Conservation (phyloP, 2,888 invertebrate species). For the Drosophila suboccidentalis region DNA sequence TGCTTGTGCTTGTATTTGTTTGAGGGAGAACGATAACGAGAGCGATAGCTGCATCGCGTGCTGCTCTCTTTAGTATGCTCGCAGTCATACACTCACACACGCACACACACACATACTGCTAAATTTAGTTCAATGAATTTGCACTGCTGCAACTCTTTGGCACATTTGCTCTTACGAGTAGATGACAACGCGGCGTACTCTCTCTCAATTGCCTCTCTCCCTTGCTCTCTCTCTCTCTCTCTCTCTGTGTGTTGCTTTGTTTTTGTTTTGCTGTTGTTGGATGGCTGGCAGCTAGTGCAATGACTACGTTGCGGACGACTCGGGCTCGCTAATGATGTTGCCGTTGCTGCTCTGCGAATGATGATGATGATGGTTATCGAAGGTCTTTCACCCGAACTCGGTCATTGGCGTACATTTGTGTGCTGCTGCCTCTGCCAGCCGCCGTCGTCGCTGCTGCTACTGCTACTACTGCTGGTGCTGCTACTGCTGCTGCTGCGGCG, state of each 20-base stretch:
- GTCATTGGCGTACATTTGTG: slow-evolving; percentile 86
- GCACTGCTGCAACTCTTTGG: slow-evolving; percentile 49
- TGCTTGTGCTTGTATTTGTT: slow-evolving; percentile 14
- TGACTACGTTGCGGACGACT: slow-evolving; percentile 66
- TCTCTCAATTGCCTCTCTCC: slow-evolving; percentile 3
- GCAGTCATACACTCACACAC: background rate
- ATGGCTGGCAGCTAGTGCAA: slow-evolving; percentile 66
- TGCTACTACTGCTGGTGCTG: slow-evolving; percentile 42
- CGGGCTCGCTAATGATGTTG: slow-evolving; percentile 70
- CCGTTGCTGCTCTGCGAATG: slow-evolving; percentile 77
- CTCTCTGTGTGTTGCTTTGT: slow-evolving; percentile 54
- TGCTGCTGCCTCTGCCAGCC: slow-evolving; percentile 65
- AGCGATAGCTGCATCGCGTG: slow-evolving; percentile 36
- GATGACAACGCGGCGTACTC: slow-evolving; percentile 5
- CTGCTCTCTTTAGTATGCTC: slow-evolving; percentile 42
- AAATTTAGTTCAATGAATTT: slow-evolving; percentile 78
- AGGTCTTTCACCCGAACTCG: slow-evolving; percentile 86
- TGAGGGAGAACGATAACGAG: slow-evolving; percentile 19
- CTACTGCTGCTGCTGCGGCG: slow-evolving; percentile 30
- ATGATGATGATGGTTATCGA: slow-evolving; percentile 85
- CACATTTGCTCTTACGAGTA: slow-evolving; percentile 49
- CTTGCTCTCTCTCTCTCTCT: slow-evolving; percentile 27
- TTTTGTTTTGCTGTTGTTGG: slow-evolving; percentile 68
- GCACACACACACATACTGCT: slow-evolving; percentile 45
- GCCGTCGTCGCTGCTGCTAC: slow-evolving; percentile 46